These are phyloP conservation scores for Phrynocephalus versicolor DNA, from an alignment of 2,113 vertebrate species.

Conservation along the genomic window DNA sequence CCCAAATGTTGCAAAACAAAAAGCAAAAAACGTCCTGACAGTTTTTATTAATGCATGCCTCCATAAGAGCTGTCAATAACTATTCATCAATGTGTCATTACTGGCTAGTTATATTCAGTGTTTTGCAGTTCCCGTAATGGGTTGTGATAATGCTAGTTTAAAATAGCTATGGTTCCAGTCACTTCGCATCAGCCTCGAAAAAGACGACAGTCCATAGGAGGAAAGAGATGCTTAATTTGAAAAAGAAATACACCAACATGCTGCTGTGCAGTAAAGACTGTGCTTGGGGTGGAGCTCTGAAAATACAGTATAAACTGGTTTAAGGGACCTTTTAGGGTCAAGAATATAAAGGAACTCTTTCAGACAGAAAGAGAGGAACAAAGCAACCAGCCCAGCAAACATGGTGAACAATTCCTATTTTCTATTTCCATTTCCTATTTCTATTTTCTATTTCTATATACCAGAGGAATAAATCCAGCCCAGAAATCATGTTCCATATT, in stretches of 20 bases:
- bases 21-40: constrained; percentile 47
- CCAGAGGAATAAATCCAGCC: background rate
- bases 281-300: background rate
- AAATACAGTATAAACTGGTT: background rate
- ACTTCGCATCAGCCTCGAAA: constrained; percentile 50
- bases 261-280: background rate
- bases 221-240: constrained; percentile 20
- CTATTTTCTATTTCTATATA: background rate
- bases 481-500: background rate
- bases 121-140: constrained; percentile 74
- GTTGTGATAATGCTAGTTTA: constrained; percentile 75
- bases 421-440: background rate
- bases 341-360: background rate
- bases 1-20: constrained; percentile 34
- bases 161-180: constrained; percentile 76
- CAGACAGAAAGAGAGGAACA: background rate
- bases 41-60: constrained; percentile 64
- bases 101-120: constrained; percentile 72
- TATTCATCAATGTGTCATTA: constrained; percentile 76
- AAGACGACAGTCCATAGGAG: constrained; percentile 30
- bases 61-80: constrained; percentile 84
- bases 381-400: too few species aligned
- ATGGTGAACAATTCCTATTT: too few species aligned
- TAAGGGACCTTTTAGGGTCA: background rate
- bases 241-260: background rate